Conservation (phyloP, 2,113 vertebrate species). For the Lepisosteus oculatus region DNA sequence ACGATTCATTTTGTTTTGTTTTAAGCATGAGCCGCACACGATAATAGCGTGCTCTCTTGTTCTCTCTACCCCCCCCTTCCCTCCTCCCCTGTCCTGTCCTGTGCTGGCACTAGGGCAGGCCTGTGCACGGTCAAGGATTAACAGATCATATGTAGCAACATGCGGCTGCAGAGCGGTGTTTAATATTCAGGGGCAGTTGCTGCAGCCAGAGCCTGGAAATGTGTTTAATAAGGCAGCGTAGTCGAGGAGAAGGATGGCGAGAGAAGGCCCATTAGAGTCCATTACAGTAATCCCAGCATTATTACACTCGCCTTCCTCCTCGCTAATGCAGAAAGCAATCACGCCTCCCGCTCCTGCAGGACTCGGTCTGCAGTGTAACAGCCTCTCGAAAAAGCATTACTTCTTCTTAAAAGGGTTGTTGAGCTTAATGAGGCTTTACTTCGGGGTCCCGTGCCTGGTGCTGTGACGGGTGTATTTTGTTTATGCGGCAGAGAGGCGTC, state of each 20-base stretch:
- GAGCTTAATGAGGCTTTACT: neutral
- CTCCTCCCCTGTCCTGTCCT: neutral
- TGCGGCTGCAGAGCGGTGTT: conserved; percentile 19
- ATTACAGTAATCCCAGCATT: conserved; percentile 18
- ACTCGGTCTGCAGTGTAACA: too few relatives aligned
- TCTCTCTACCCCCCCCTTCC: neutral
- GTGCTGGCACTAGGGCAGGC: neutral
- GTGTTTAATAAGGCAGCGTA: conserved; percentile 40
- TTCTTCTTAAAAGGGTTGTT: conserved; percentile 3
- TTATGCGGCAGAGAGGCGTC: too few relatives aligned
- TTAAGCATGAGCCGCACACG: neutral
- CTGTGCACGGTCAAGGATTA: too few relatives aligned
- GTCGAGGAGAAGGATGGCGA: neutral
- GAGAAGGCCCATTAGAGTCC: conserved; percentile 18
- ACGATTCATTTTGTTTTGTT: too few relatives aligned
- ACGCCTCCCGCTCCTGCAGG: neutral
- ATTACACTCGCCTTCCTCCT: conserved; percentile 1
- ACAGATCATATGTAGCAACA: neutral
- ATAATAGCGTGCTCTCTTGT: neutral
- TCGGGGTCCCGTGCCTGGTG: neutral
- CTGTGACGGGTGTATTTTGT: too few relatives aligned
- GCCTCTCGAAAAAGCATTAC: neutral
- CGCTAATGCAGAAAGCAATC: conserved; percentile 7
- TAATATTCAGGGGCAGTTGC: conserved; percentile 30
- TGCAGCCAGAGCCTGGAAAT: conserved; percentile 25